Conservation (phyloP, 2,797 vertebrate genomes). For the Xenentodon cancila region DNA sequence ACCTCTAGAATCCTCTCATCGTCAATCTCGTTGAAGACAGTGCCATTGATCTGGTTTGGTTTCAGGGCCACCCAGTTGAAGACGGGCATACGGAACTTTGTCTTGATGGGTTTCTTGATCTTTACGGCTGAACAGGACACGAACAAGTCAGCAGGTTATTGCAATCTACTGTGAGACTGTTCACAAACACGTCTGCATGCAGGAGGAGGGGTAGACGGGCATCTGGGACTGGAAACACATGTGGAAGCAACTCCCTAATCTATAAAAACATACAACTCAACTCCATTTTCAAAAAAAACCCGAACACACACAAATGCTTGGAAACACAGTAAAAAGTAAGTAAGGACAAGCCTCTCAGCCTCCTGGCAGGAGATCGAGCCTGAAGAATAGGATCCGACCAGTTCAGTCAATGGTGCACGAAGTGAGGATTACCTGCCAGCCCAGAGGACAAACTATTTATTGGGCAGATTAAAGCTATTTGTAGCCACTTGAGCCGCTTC, state of each 20-base stretch:
- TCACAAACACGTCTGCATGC: slow-evolving; percentile 21
- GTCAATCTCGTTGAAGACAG: slow-evolving; percentile 96
- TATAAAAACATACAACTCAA: slow-evolving; percentile 6
- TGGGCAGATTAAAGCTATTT: slow-evolving; percentile 54
- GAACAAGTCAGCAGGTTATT: slow-evolving; percentile 30
- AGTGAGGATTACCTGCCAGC: slow-evolving; percentile 46
- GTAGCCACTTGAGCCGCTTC: slow-evolving; percentile 29
- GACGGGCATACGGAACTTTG: slow-evolving; percentile 96
- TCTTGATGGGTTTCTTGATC: slow-evolving; percentile 99
- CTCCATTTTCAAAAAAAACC: slow-evolving; percentile 6
- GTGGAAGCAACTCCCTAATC: slow-evolving; percentile 9
- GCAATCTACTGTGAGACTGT: neutral
- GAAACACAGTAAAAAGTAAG: neutral
- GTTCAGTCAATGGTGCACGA: slow-evolving; percentile 28
- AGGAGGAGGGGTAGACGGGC: slow-evolving; percentile 22
- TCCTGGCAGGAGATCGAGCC: slow-evolving; percentile 5
- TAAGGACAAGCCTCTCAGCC: neutral
- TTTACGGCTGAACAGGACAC: slow-evolving; percentile 87
- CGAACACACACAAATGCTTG: neutral
- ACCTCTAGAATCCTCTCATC: slow-evolving; percentile 97
- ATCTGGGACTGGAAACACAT: slow-evolving; percentile 32
- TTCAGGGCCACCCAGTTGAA: slow-evolving; percentile 99
- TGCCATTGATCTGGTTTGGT: slow-evolving; percentile 98
- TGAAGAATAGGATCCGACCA: neutral
- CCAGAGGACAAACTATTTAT: slow-evolving; percentile 40